Percentiles rank a stretch among this genome's conserved stretches.
Evolutionary conservation across 2,113 vertebrate genomes (phyloP).

Genomic region (Athene cunicularia): DNA sequence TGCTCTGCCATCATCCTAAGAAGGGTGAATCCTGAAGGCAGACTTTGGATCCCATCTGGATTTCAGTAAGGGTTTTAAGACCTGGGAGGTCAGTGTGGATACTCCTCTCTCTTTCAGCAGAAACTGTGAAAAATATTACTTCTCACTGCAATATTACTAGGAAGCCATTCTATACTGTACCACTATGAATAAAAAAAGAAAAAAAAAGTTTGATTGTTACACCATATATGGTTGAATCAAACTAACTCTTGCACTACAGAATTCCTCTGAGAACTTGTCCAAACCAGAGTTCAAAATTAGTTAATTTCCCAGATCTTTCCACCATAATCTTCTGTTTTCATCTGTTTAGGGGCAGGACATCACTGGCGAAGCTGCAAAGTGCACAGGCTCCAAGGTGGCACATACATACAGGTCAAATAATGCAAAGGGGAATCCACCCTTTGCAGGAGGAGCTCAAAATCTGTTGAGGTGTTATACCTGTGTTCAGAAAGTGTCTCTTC

Average conservation of each 20-base stretch:
- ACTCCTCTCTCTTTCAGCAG: background rate
- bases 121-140: background rate
- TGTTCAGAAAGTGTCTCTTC: background rate
- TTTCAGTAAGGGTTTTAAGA: background rate
- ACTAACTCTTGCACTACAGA: background rate
- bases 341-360: background rate
- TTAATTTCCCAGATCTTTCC: background rate
- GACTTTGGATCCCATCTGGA: background rate
- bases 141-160: background rate
- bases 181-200: background rate
- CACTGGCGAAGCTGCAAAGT: background rate
- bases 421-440: rapidly evolving
- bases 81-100: background rate
- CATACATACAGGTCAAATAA: background rate
- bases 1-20: background rate
- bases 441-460: background rate
- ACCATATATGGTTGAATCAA: background rate
- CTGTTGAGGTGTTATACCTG: rapidly evolving
- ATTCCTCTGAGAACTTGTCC: background rate
- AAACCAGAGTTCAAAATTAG: background rate
- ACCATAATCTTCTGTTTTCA: background rate
- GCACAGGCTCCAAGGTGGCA: background rate
- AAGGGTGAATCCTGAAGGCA: background rate
- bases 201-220: background rate
- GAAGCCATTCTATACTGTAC: background rate